A percentile compares a stretch with the other conserved stretches of the same genome.
Evolutionary conservation across 1,140 invertebrate species (phyloP).

Genomic region (Acromyrmex charruanus): DNA sequence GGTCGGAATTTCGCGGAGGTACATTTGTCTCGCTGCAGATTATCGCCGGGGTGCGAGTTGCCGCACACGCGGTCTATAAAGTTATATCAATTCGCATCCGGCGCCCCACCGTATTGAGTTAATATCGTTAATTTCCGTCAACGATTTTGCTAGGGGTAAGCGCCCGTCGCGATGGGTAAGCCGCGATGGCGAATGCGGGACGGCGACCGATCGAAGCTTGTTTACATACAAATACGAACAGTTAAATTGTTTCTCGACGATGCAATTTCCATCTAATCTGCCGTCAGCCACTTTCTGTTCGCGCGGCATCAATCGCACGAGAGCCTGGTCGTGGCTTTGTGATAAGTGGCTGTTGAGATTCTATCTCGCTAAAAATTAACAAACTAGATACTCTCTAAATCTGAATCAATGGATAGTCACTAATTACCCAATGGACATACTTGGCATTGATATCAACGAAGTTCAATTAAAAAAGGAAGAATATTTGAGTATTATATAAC

Average conservation of each 20-base stretch:
- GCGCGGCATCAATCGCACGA: constrained; percentile 57
- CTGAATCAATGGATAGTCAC: too few relatives aligned
- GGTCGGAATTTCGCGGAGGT: constrained; percentile 62
- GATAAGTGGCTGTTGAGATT: constrained; percentile 1
- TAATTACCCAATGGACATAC: too few relatives aligned
- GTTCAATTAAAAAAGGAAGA: too few relatives aligned
- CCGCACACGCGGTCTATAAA: constrained; percentile 69
- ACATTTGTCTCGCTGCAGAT: constrained; percentile 73
- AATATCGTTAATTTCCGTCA: constrained; percentile 78
- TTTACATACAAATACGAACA: constrained; percentile 72
- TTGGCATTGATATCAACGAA: too few relatives aligned
- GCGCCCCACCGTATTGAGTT: constrained; percentile 70
- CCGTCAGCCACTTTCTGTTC: constrained; percentile 59
- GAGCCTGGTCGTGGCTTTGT: not conserved
- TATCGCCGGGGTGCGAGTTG: constrained; percentile 50
- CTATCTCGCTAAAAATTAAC: constrained; percentile 19
- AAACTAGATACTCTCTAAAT: not conserved
- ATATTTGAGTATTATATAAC: too few relatives aligned
- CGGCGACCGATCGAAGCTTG: constrained; percentile 69
- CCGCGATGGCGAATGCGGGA: not conserved
- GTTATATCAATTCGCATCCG: constrained; percentile 76
- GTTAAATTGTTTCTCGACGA: constrained; percentile 62
- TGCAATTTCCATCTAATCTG: constrained; percentile 68
- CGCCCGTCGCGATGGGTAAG: constrained; percentile 37
- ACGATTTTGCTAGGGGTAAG: constrained; percentile 69